Evolutionary conservation across 2,113 vertebrate genomes (phyloP).

Genomic region (Indri indri): DNA sequence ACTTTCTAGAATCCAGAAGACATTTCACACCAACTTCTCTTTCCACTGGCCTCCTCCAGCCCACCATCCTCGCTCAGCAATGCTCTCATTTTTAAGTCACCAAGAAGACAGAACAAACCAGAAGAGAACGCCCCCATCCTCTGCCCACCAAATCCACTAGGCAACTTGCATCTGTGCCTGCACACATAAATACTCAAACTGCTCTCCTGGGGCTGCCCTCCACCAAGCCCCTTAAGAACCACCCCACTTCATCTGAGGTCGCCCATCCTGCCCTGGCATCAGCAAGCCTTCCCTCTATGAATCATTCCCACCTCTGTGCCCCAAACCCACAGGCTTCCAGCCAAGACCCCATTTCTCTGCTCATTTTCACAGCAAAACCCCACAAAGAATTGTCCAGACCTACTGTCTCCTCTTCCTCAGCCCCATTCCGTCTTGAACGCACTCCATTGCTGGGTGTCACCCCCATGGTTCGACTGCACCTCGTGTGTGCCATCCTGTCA

Average conservation of each 20-base stretch:
- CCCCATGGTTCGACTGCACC: neutral
- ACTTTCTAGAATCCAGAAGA: neutral
- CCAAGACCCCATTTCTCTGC: neutral
- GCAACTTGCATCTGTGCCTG: neutral
- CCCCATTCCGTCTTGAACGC: neutral
- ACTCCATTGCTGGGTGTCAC: neutral
- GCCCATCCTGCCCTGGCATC: neutral
- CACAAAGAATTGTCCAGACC: neutral
- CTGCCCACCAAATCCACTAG: neutral
- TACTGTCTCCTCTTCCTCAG: neutral
- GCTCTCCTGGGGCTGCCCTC: neutral
- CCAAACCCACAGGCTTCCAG: neutral
- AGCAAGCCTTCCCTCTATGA: neutral
- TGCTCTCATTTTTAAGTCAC: neutral
- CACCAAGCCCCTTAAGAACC: neutral
- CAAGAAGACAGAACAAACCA: neutral
- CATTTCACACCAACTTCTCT: neutral
- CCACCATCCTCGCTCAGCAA: neutral
- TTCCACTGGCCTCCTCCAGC: neutral
- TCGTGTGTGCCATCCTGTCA: neutral
- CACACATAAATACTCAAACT: no score
- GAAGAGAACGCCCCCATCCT: neutral
- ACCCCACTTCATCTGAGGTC: neutral
- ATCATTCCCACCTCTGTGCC: neutral
- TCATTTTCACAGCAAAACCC: neutral